Percentiles rank a stretch among this genome's conserved stretches.
These are phyloP conservation scores for Danaus plexippus DNA, from an alignment of 1,140 invertebrate genomes.

Conservation along the genomic window DNA sequence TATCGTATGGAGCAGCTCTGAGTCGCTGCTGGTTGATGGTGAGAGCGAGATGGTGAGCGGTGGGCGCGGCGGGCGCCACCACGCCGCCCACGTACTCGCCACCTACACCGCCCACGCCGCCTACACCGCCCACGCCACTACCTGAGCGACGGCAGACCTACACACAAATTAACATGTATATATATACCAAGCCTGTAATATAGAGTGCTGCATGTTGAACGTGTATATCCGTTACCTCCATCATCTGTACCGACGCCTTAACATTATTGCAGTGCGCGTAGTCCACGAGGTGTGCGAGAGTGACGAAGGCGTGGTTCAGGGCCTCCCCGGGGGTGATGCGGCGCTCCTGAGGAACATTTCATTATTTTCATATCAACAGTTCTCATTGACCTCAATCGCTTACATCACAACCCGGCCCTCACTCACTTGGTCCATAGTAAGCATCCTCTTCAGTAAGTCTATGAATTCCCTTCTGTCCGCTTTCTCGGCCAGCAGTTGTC, in stretches of 20 bases:
- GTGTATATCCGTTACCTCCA: conserved; percentile 80
- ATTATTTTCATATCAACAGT: background rate
- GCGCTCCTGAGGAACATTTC: conserved; percentile 77
- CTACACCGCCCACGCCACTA: conserved; percentile 32
- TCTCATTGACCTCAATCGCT: background rate
- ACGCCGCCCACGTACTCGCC: conserved; percentile 53
- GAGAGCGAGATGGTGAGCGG: conserved; percentile 63
- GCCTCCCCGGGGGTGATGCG: conserved; percentile 96
- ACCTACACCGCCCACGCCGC: conserved; percentile 35
- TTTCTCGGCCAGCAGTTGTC: conserved; percentile 95
- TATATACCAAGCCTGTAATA: too few species aligned
- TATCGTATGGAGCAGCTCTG: conserved; percentile 63
- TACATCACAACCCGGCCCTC: background rate
- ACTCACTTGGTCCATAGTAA: conserved; percentile 94
- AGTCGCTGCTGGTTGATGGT: conserved; percentile 67
- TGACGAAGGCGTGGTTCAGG: conserved; percentile 95
- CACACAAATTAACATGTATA: too few species aligned
- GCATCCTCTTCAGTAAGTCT: conserved; percentile 96
- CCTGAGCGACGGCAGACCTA: conserved; percentile 65
- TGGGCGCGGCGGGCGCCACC: conserved; percentile 49
- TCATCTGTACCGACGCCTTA: conserved; percentile 95
- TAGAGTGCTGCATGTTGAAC: too few species aligned
- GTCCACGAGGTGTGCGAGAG: conserved; percentile 93
- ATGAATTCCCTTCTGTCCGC: conserved; percentile 97
- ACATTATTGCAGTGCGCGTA: conserved; percentile 98